These are phyloP conservation scores for Morone saxatilis DNA, from an alignment of 2,113 vertebrate genomes.

Conservation along the genomic window DNA sequence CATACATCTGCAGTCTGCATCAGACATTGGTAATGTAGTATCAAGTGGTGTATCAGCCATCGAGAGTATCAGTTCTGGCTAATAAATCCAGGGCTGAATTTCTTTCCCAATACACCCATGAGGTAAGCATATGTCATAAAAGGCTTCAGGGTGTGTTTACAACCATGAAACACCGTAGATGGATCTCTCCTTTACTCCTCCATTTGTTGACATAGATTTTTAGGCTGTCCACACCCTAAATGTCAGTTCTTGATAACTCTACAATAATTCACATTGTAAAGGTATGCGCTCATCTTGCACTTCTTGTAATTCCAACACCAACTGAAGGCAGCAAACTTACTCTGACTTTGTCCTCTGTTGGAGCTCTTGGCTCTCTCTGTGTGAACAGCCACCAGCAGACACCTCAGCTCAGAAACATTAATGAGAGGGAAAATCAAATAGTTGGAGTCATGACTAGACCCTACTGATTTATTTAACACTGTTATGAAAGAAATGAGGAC, in stretches of 20 bases:
- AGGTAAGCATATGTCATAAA: neutral
- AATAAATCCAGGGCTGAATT: too few species aligned
- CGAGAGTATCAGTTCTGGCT: too few species aligned
- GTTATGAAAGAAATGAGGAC: neutral
- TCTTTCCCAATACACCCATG: too few species aligned
- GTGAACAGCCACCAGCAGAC: neutral
- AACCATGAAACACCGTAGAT: neutral
- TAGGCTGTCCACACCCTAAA: constrained; percentile 10
- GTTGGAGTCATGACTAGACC: neutral
- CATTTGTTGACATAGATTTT: neutral
- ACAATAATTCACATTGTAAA: neutral
- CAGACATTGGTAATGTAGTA: neutral
- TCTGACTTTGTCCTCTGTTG: neutral
- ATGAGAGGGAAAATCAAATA: neutral
- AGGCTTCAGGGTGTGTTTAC: neutral
- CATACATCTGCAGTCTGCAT: neutral
- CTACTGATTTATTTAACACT: neutral
- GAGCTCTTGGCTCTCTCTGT: neutral
- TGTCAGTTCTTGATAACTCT: neutral
- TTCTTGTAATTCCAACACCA: neutral
- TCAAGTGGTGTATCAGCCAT: neutral
- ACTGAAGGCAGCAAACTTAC: constrained; percentile 26
- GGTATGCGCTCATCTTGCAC: neutral
- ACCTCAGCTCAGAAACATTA: neutral
- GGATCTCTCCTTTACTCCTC: neutral